Evolutionary conservation across 2,113 vertebrate species (phyloP).

Genomic region (Xenus cinereus): DNA sequence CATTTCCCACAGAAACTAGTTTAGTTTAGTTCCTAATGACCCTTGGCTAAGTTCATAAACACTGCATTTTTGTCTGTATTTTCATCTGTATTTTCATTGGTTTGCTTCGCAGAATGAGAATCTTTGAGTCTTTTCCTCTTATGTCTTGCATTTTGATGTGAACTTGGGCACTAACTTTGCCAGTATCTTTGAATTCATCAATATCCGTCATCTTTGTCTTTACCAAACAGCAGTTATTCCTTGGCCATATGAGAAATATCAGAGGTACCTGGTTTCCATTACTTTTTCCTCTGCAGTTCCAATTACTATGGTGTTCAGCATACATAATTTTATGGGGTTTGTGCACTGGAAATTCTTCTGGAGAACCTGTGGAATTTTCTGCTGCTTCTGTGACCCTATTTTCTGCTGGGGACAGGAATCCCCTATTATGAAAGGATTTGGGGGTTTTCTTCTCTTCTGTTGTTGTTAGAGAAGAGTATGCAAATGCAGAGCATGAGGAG

Average conservation of each 20-base stretch:
- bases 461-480: neutral
- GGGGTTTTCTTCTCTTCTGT: neutral
- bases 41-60: neutral
- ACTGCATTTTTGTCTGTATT: neutral
- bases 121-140: neutral
- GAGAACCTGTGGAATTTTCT: neutral
- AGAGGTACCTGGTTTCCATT: neutral
- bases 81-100: neutral
- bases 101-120: neutral
- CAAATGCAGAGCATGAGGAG: neutral
- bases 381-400: neutral
- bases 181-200: neutral
- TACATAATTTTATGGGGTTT: neutral
- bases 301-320: neutral
- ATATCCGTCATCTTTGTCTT: neutral
- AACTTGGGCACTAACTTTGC: neutral
- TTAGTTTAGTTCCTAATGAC: neutral
- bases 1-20: neutral
- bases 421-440: neutral
- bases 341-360: neutral
- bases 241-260: neutral
- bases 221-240: neutral
- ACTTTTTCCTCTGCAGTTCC: neutral
- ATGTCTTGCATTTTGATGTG: neutral
- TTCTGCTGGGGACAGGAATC: neutral